phyloP scores from a whole-genome alignment of 2,113 vertebrate species.

The Neopipo cinnamomea region DNA sequence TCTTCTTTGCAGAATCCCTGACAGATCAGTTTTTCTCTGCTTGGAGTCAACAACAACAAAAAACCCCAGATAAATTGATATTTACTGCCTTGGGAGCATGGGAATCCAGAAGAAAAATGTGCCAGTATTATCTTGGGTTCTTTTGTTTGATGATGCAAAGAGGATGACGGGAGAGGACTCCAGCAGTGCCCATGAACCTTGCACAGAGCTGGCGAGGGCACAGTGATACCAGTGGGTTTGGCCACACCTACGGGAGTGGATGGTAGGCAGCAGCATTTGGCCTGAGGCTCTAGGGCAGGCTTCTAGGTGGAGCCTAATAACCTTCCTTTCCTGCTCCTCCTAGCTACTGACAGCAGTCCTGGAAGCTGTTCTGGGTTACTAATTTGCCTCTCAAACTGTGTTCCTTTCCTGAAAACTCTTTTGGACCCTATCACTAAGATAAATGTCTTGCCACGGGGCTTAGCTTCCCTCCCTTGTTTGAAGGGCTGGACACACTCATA shows the following conservation, averaged over 20 bases:
- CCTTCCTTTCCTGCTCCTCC: background rate
- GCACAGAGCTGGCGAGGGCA: background rate
- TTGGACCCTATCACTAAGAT: background rate
- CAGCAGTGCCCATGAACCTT: background rate
- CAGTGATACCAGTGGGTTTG: rapidly evolving
- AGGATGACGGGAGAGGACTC: background rate
- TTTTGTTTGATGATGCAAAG: background rate
- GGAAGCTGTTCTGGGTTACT: background rate
- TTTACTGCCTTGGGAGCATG: background rate
- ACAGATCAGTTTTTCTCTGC: background rate
- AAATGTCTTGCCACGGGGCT: background rate
- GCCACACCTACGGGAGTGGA: conserved; percentile 17
- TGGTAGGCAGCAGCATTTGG: background rate
- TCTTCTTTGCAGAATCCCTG: background rate
- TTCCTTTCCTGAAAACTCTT: background rate
- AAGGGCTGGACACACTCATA: background rate
- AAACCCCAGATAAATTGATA: background rate
- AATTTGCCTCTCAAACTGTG: background rate
- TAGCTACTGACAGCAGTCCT: background rate
- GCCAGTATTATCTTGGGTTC: background rate
- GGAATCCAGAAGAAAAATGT: background rate
- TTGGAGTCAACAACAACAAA: background rate
- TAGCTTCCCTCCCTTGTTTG: background rate
- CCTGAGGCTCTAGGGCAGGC: conserved; percentile 21
- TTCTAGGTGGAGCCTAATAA: background rate